phyloP scores from a whole-genome alignment of 2,888 invertebrate genomes.

The Acleris laterana region DNA sequence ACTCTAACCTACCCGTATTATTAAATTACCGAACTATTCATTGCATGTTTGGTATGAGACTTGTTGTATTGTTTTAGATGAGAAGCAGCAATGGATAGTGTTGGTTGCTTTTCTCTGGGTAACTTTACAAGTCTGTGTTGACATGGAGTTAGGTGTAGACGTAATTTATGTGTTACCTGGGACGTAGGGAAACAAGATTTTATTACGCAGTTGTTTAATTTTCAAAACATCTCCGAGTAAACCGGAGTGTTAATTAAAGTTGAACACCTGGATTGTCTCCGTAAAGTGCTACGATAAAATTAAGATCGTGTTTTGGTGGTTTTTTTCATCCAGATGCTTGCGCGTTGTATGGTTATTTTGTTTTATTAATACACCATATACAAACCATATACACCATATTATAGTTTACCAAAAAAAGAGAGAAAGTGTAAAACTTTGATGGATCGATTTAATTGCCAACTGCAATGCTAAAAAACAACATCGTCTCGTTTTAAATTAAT shows the following conservation, averaged over 20 bases:
- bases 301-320: background rate
- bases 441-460: no score
- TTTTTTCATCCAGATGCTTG: no score
- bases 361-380: no score
- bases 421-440: no score
- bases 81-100: conserved; percentile 4
- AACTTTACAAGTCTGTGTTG: conserved; percentile 41
- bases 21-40: background rate
- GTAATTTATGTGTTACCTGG: conserved; percentile 61
- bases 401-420: no score
- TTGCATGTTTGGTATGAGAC: background rate
- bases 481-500: no score
- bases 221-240: conserved; percentile 54
- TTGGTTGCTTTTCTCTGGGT: background rate
- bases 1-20: background rate
- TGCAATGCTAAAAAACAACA: no score
- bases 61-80: no score
- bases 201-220: conserved; percentile 66
- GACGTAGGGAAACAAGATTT: conserved; percentile 56
- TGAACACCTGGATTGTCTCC: conserved; percentile 24
- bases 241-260: conserved; percentile 50
- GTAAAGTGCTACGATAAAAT: conserved; percentile 7
- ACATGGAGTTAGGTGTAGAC: conserved; percentile 47
- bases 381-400: no score
- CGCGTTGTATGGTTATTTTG: no score